Evolutionary conservation across 2,888 invertebrate species (phyloP).

Genomic region (Neoaliturus tenellus): DNA sequence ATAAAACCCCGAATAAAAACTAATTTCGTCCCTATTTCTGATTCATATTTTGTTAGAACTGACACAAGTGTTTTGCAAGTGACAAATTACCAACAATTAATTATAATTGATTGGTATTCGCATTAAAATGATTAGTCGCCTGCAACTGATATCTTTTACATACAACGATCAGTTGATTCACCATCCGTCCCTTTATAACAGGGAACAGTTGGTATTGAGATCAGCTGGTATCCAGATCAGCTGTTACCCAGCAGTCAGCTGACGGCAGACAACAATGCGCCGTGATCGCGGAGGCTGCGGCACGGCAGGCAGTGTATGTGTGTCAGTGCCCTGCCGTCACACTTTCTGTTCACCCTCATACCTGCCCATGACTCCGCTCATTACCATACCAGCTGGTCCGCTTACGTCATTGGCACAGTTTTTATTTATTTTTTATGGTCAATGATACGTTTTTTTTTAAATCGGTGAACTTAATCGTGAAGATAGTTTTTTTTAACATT

Average conservation of each 20-base stretch:
- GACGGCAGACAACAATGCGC: not conserved
- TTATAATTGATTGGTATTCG: too few relatives aligned
- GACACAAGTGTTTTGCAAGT: too few relatives aligned
- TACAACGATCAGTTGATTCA: not conserved
- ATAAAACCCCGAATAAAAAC: too few relatives aligned
- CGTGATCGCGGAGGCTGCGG: constrained; percentile 14
- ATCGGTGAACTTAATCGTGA: too few relatives aligned
- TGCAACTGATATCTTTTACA: too few relatives aligned
- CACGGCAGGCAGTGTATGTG: not conserved
- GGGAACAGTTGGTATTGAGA: not conserved
- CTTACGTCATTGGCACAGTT: not conserved
- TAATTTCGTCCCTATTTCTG: too few relatives aligned
- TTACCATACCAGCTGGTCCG: not conserved
- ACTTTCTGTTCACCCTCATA: constrained; percentile 20
- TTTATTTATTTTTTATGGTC: not conserved
- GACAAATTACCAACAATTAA: too few relatives aligned
- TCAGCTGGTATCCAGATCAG: not conserved
- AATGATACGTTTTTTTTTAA: not conserved
- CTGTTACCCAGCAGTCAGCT: not conserved
- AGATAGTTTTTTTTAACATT: too few relatives aligned
- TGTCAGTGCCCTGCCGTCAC: constrained; percentile 24
- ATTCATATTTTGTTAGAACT: too few relatives aligned
- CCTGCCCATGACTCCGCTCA: not conserved
- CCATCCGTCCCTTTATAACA: not conserved
- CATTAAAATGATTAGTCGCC: too few relatives aligned